phyloP scores from a whole-genome alignment of 2,113 vertebrate genomes.

The Petaurus breviceps region DNA sequence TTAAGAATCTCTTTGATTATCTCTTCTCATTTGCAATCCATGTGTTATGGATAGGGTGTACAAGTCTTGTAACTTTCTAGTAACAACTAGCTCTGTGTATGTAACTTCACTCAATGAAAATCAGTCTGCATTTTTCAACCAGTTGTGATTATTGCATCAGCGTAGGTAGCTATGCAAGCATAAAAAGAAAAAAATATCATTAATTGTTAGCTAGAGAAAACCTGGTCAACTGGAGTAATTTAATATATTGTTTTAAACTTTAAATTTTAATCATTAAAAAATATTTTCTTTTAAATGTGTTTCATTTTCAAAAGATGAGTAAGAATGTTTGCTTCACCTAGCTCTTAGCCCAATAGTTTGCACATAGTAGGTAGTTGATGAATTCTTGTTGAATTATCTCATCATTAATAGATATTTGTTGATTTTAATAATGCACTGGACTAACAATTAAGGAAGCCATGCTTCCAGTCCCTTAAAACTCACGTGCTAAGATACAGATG shows the following conservation, averaged over 20 bases:
- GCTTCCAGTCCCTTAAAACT: neutral
- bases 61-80: slow-evolving; percentile 22
- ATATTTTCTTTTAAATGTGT: slow-evolving; percentile 4
- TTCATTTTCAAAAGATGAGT: slow-evolving; percentile 46
- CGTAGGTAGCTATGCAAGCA: neutral
- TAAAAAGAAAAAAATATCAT: neutral
- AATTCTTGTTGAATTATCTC: neutral
- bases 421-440: neutral
- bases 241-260: neutral
- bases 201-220: neutral
- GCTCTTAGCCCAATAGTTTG: neutral
- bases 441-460: neutral
- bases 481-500: slow-evolving; percentile 26
- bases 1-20: slow-evolving; percentile 5
- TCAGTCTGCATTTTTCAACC: neutral
- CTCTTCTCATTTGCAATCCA: neutral
- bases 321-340: neutral
- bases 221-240: neutral
- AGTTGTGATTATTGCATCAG: neutral
- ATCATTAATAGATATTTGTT: slow-evolving; percentile 12
- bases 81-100: slow-evolving; percentile 27
- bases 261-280: neutral
- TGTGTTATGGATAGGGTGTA: neutral
- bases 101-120: neutral
- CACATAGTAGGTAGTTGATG: neutral